Percentiles rank a stretch among this genome's conserved stretches.
These are phyloP conservation scores for Argentina silus DNA, from an alignment of 2,797 vertebrate genomes.

Conservation along the genomic window DNA sequence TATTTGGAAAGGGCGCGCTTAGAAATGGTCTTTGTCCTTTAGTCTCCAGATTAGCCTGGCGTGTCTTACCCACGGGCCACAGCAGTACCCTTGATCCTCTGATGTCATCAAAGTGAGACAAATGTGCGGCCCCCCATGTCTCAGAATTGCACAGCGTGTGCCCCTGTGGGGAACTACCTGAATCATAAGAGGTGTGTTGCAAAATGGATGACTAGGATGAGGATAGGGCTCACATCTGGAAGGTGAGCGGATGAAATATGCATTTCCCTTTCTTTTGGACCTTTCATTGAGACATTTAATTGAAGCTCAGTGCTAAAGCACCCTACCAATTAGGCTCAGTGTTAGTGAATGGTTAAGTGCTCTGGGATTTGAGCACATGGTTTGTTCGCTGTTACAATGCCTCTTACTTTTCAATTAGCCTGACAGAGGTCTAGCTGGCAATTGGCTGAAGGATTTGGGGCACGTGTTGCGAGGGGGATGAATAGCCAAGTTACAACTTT, in stretches of 20 bases:
- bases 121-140: too few relatives aligned
- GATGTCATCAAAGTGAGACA: conserved; percentile 6
- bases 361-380: conserved; percentile 45
- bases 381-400: conserved; percentile 42
- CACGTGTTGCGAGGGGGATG: too few relatives aligned
- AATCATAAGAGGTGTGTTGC: not conserved
- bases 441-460: conserved; percentile 23
- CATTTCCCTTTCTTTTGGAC: conserved; percentile 47
- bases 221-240: conserved; percentile 15
- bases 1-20: not conserved
- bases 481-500: too few relatives aligned
- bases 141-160: too few relatives aligned
- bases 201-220: not conserved
- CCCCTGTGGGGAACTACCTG: not conserved
- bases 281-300: conserved; percentile 55
- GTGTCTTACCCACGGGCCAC: not conserved
- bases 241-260: conserved; percentile 38
- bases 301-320: conserved; percentile 50
- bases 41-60: not conserved
- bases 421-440: conserved; percentile 41
- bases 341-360: conserved; percentile 53
- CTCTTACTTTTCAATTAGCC: conserved; percentile 47
- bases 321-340: conserved; percentile 51
- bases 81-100: not conserved
- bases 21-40: not conserved